Base-by-base conservation (phyloP, 2,797 vertebrate genomes). In the Pempheris klunzingeri region DNA sequence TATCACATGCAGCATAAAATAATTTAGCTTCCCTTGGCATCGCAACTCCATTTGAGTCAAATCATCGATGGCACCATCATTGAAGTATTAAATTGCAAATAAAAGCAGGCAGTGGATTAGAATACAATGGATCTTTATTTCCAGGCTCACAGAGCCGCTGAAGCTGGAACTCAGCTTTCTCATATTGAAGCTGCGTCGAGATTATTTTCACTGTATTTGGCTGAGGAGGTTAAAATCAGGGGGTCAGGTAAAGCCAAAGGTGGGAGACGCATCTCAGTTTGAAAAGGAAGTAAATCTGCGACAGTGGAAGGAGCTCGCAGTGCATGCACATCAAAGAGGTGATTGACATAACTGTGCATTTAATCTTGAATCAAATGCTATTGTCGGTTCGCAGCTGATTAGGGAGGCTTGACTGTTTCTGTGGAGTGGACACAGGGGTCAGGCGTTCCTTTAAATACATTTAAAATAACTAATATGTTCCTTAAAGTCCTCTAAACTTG, bases 31-130 rank as follows among this genome's bases (percentile, higher is more conserved):
- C 26, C 22, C 49, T 60, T 53, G 63, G 44, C 24, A 34, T 47
- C 17, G 57, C 20, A 28, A 17, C 22, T 64, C 26, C 17, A 43
- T 73, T 38, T 34, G 30, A 68, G 39, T 68, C 26, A 54, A 28
- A 20, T 30, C 12, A 43, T 57, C 20, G 18, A 24, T n/a, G 57
- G 36, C 38, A 36, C 41, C 59, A 49, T 76, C n/a, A 49, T 28
- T 36, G 52, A 60, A 41, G 59, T 26, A 62, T 61, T 47, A 39
- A 32, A 55, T 38, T 80, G 14, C 17, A 62, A 67, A 64, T 44
- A 32, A 49, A 76, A 54, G 36, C 14, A 71, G 73, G 36, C 36
- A 49, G 41, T 55, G 32, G 54, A 80, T 63, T 50, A 70, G 7
- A 63, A 63, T 22, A 34, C 26, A 52, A 44, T 66, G 46, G 28